phyloP scores from a whole-genome alignment of 1,140 invertebrate genomes.

The Asbolus verrucosus region DNA sequence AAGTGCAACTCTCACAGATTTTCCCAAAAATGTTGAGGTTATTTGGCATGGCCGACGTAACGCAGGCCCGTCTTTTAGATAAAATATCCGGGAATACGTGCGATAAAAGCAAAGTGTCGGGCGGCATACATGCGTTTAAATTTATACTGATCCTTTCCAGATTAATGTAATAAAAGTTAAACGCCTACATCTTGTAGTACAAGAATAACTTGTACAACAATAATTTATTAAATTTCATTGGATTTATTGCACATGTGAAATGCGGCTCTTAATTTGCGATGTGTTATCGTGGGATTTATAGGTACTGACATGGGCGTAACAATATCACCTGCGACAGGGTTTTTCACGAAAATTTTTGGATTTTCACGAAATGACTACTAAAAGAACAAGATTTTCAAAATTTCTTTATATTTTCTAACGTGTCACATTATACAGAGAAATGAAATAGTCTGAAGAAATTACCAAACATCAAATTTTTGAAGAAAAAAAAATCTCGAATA shows the following conservation, averaged over 20 bases:
- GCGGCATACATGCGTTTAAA: conserved; percentile 24
- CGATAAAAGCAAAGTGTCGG: conserved; percentile 43
- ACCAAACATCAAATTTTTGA: too few species aligned
- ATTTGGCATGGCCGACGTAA: conserved; percentile 37
- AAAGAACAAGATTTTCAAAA: too few species aligned
- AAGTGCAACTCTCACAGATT: conserved; percentile 17
- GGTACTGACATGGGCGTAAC: too few species aligned
- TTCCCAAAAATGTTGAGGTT: conserved; percentile 19
- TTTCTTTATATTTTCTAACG: too few species aligned
- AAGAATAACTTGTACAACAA: conserved; percentile 14
- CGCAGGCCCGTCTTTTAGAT: conserved; percentile 31
- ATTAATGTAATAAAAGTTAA: conserved; percentile 41
- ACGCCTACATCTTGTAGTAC: conserved; percentile 16
- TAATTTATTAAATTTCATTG: conserved; percentile 30
- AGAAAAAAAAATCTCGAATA: too few species aligned
- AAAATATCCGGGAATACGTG: conserved; percentile 38
- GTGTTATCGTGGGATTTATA: background rate
- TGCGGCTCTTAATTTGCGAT: conserved; percentile 29
- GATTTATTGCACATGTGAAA: conserved; percentile 32
- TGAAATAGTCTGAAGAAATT: too few species aligned
- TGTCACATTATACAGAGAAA: too few species aligned
- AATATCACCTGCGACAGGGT: too few species aligned
- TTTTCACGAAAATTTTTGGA: too few species aligned
- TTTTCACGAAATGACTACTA: too few species aligned
- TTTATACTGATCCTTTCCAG: conserved; percentile 39